phyloP scores from a whole-genome alignment of 2,888 invertebrate species.

The Lepas anatifera region DNA sequence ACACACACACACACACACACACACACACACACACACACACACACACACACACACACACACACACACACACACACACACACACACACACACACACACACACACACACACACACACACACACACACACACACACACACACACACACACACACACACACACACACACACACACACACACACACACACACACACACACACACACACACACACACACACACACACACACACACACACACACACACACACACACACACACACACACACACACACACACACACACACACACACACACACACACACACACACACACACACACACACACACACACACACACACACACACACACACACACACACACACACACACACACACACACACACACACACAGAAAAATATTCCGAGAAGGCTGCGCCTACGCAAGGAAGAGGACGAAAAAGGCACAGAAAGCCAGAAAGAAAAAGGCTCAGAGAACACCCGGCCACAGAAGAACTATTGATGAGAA shows the following conservation, averaged over 20 bases:
- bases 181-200: conserved; percentile 9
- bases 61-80: background rate
- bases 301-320: conserved; percentile 13
- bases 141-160: conserved; percentile 2
- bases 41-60: too few relatives aligned
- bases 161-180: conserved; percentile 11
- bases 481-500: too few relatives aligned
- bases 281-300: conserved; percentile 13
- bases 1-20: too few relatives aligned
- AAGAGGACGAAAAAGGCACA: too few relatives aligned
- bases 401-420: too few relatives aligned
- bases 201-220: conserved; percentile 13
- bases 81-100: background rate
- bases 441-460: too few relatives aligned
- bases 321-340: conserved; percentile 13
- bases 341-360: conserved; percentile 12
- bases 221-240: conserved; percentile 6
- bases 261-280: conserved; percentile 13
- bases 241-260: background rate
- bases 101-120: conserved; percentile 11
- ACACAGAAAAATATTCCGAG: background rate
- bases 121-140: conserved; percentile 12
- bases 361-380: conserved; percentile 12
- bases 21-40: too few relatives aligned
- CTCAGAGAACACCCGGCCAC: too few relatives aligned